phyloP scores from a whole-genome alignment of 2,888 invertebrate genomes.

The Chrysodeixis includens region DNA sequence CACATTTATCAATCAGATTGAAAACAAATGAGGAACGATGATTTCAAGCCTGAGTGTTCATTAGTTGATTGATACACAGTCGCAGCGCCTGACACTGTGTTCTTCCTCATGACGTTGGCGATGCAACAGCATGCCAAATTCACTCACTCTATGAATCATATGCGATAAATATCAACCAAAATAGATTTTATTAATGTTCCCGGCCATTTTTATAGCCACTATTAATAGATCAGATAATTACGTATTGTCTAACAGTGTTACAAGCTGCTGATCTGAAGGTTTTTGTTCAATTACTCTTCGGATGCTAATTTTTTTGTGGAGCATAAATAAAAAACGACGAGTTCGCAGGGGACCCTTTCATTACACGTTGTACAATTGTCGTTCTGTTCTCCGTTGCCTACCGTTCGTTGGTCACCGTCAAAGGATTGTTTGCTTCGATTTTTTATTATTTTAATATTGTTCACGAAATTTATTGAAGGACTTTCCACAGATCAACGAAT shows the following conservation, averaged over 20 bases:
- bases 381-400: too few relatives aligned
- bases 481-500: too few relatives aligned
- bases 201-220: slow-evolving; percentile 18
- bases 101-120: slow-evolving; percentile 33
- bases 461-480: too few relatives aligned
- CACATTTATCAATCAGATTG: neutral
- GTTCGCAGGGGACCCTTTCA: neutral
- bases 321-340: neutral
- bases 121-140: slow-evolving; percentile 35
- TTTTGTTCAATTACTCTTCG: neutral
- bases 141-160: slow-evolving; percentile 40
- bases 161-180: slow-evolving; percentile 40
- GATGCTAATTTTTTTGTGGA: neutral
- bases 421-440: too few relatives aligned
- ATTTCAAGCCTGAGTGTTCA: neutral
- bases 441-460: too few relatives aligned
- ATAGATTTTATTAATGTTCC: slow-evolving; percentile 36
- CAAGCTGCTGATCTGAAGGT: neutral
- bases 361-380: too few relatives aligned
- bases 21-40: slow-evolving; percentile 1
- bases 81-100: slow-evolving; percentile 10
- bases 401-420: too few relatives aligned
- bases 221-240: slow-evolving; percentile 34
- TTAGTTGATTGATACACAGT: neutral
- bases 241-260: slow-evolving; percentile 39